Base-by-base conservation (phyloP, 2,888 invertebrate species). In the Hydrotaea cyrtoneurina region DNA sequence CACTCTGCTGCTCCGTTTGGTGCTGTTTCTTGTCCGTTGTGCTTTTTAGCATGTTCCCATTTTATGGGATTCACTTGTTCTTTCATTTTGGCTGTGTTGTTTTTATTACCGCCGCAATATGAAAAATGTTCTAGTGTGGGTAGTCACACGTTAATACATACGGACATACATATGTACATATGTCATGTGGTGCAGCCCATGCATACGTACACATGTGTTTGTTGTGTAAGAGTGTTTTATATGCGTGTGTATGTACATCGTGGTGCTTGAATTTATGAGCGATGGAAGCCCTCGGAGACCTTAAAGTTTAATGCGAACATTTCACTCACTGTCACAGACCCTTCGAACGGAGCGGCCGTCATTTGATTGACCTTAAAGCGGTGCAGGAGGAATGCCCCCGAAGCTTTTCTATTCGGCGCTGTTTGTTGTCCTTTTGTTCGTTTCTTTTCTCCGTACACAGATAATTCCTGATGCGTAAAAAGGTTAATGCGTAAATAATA, bases 401-500 rank as follows among this genome's bases (percentile, higher is more conserved):
- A n/a, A 46, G 39, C 53, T 72, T 62, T 59, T 55, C 66, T 43
- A 23, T 26, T 23, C 13, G 17, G 36, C 23, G 4, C 59, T 26
- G 10, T 3, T 59, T 26, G 26, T 15, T 62, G 62, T 31, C n/a
- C 62, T 31, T 62, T 62, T 62, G 31, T 62, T 15, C 17, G 62
- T 62, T 17, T 66, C 55, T 57, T 59, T 64, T 76, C 15, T 53
- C 72, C 53, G 31, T 81, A 43, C 43, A 59, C 23, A 55, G 55
- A 73, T 73, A 81, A 62, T 64, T 66, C 64, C 66, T 77, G 73
- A 81, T 64, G 81, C 81, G 75, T 77, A 81, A 77, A 81, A 81
- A 81, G 81, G 77, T 73, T 81, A 81, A 81, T 81, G 81, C 77
- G 73, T 77, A 73, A 66, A 81, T 81, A 81, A 81, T 77, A 81